phyloP scores from a whole-genome alignment of 2,888 invertebrate genomes.

The Synergus umbraculus region DNA sequence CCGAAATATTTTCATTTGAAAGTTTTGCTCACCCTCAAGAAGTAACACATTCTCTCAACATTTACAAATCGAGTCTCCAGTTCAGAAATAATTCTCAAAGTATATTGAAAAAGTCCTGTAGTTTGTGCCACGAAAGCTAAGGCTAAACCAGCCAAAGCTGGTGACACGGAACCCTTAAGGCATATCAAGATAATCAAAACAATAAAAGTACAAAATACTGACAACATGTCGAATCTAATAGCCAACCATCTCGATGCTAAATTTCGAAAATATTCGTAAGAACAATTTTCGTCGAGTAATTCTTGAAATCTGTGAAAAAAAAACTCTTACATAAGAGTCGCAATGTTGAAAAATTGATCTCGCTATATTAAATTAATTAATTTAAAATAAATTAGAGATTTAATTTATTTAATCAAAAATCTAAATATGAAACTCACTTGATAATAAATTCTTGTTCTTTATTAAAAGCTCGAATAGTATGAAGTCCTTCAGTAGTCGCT shows the following conservation, averaged over 20 bases:
- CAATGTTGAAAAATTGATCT: neutral
- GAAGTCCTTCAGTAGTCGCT: conserved; percentile 80
- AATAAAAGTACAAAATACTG: conserved; percentile 75
- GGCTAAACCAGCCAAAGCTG: conserved; percentile 82
- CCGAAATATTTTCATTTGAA: neutral
- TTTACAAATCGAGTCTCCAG: conserved; percentile 78
- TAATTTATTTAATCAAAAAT: neutral
- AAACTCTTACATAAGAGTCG: neutral
- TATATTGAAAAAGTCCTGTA: conserved; percentile 80
- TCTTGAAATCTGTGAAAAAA: conserved; percentile 76
- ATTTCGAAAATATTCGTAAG: conserved; percentile 78
- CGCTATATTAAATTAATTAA: neutral
- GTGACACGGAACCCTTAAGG: conserved; percentile 75
- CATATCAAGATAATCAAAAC: conserved; percentile 79
- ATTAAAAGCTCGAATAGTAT: conserved; percentile 81
- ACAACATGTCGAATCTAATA: conserved; percentile 66
- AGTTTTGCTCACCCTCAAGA: conserved; percentile 66
- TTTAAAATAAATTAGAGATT: neutral
- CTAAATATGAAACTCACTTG: conserved; percentile 2
- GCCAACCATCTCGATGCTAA: conserved; percentile 77
- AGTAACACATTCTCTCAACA: conserved; percentile 77
- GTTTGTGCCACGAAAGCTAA: conserved; percentile 81
- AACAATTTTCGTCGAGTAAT: conserved; percentile 78
- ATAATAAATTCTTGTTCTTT: conserved; percentile 78
- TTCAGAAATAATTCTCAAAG: conserved; percentile 78